Conservation (phyloP, 2,113 vertebrate species). For the Sander lucioperca region DNA sequence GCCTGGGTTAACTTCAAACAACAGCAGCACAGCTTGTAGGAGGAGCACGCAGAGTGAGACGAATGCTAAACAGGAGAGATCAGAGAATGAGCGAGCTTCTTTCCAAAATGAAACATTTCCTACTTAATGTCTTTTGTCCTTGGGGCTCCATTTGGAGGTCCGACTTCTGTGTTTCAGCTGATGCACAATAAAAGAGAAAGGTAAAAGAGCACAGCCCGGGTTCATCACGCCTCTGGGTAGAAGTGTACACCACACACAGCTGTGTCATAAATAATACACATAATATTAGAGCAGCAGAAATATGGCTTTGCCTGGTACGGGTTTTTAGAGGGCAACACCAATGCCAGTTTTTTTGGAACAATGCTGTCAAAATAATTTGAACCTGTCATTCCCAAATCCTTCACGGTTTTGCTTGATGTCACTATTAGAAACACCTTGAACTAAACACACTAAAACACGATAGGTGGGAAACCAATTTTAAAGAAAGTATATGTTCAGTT, state of each 20-base stretch:
- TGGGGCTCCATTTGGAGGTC: conserved; percentile 45
- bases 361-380: not conserved
- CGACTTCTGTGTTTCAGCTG: conserved; percentile 49
- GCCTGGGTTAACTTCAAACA: conserved; percentile 71
- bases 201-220: conserved; percentile 25
- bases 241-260: conserved; percentile 24
- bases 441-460: not conserved
- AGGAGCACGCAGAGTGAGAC: conserved; percentile 47
- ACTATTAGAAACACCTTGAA: not conserved
- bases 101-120: conserved; percentile 59
- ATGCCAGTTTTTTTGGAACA: not conserved
- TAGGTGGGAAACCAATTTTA: not conserved
- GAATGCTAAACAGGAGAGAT: conserved; percentile 60
- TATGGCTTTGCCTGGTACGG: not conserved
- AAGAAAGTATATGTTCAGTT: not conserved
- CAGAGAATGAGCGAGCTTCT: conserved; percentile 27
- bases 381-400: not conserved
- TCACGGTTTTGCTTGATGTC: not conserved
- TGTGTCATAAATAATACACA: conserved; percentile 56
- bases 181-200: conserved; percentile 36
- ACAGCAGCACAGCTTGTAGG: conserved; percentile 46
- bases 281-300: conserved; percentile 18
- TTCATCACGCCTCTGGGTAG: conserved; percentile 48
- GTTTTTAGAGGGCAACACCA: not conserved
- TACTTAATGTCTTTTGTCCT: conserved; percentile 60